Evolutionary conservation across 2,888 invertebrate species (phyloP).

Genomic region (Acronicta psi): DNA sequence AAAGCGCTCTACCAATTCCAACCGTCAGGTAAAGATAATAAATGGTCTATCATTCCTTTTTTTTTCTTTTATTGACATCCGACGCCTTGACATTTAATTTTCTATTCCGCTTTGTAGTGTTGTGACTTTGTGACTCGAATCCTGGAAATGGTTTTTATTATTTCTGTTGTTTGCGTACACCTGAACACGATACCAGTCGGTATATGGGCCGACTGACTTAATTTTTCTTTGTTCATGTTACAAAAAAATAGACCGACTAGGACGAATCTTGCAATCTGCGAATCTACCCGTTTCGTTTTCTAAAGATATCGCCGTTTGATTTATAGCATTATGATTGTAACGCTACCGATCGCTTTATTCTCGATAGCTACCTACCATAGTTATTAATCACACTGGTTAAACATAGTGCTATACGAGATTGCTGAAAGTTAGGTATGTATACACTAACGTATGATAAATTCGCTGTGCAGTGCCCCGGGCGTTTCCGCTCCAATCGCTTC

Average conservation of each 20-base stretch:
- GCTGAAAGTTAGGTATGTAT: slow-evolving; percentile 68
- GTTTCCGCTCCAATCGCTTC: slow-evolving; percentile 82
- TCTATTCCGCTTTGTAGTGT: slow-evolving; percentile 71
- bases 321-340: slow-evolving; percentile 1
- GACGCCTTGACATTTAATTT: slow-evolving; percentile 74
- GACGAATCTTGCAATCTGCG: no score
- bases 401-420: slow-evolving; percentile 55
- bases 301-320: no score
- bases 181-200: slow-evolving; percentile 63
- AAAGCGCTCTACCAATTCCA: slow-evolving; percentile 38
- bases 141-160: slow-evolving; percentile 63
- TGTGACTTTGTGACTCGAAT: slow-evolving; percentile 63
- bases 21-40: slow-evolving; percentile 56
- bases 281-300: no score
- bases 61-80: slow-evolving; percentile 63
- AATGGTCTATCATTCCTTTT: slow-evolving; percentile 55
- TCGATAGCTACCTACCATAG: slow-evolving; percentile 27
- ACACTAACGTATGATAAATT: slow-evolving; percentile 79
- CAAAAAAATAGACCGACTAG: not conserved
- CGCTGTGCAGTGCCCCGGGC: slow-evolving; percentile 79
- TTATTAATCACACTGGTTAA: slow-evolving; percentile 52
- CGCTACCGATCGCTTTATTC: slow-evolving; percentile 30
- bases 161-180: slow-evolving; percentile 58
- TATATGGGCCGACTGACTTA: slow-evolving; percentile 12
- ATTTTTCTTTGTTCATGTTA: not conserved